phyloP scores from a whole-genome alignment of 2,888 invertebrate genomes.

The Trachelus troglodyta region DNA sequence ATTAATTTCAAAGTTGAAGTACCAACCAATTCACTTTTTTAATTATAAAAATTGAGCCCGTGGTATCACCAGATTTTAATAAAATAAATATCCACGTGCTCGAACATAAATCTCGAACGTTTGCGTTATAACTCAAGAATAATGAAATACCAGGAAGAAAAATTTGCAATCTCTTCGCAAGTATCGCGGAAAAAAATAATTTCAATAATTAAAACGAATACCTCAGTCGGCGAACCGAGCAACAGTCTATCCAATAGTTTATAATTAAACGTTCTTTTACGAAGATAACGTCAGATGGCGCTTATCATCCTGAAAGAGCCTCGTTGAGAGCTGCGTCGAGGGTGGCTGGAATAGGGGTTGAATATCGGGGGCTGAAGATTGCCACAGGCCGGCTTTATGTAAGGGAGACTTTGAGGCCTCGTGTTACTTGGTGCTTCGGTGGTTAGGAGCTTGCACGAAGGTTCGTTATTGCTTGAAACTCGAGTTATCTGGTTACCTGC shows the following conservation, averaged over 20 bases:
- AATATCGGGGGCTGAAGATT: neutral
- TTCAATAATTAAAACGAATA: neutral
- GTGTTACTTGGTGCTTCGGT: neutral
- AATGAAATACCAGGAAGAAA: neutral
- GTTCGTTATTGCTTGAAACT: neutral
- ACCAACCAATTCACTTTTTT: too few species aligned
- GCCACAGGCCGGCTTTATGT: neutral
- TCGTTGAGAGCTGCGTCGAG: neutral
- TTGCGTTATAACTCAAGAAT: neutral
- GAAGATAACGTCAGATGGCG: slow-evolving; percentile 22
- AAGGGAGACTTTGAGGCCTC: neutral
- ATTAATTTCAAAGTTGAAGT: too few species aligned
- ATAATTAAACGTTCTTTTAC: slow-evolving; percentile 39
- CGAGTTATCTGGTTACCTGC: neutral
- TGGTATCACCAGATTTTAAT: neutral
- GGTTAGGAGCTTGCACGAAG: neutral
- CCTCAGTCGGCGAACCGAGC: neutral
- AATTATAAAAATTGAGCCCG: neutral
- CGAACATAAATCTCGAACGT: neutral
- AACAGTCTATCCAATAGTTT: slow-evolving; percentile 16
- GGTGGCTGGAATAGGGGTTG: neutral
- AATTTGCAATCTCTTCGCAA: neutral
- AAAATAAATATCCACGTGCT: neutral
- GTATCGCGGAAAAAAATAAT: neutral
- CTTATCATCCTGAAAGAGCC: neutral